Conservation (phyloP, 1,140 invertebrate genomes). For the Batillaria attramentaria region DNA sequence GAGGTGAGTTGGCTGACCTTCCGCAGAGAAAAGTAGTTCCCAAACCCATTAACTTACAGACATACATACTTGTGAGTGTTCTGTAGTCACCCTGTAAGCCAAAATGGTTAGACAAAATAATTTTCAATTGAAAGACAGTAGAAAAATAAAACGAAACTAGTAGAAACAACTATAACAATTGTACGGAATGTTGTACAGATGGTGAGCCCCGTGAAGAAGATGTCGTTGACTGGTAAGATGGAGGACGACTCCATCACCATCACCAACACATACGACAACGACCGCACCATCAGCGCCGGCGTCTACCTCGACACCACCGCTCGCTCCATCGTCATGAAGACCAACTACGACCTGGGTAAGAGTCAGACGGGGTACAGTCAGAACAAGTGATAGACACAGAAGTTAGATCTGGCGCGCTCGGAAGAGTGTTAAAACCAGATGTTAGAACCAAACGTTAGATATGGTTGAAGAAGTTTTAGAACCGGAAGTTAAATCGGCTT, state of each 20-base stretch:
- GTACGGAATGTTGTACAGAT: constrained; percentile 34
- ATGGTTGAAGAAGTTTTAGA: no score
- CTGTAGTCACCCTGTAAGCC: neutral
- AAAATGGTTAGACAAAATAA: neutral
- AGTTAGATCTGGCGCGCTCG: no score
- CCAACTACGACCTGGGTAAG: constrained; percentile 51
- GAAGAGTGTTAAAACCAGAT: no score
- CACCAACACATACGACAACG: constrained; percentile 42
- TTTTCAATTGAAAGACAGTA: neutral
- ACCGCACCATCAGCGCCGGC: constrained; percentile 31
- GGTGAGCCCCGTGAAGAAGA: constrained; percentile 47
- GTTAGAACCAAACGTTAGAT: no score
- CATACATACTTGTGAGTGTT: no score
- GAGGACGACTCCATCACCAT: constrained; percentile 42
- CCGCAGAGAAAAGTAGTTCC: no score
- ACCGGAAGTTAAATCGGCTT: no score
- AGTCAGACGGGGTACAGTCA: no score
- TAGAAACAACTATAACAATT: neutral
- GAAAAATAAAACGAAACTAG: neutral
- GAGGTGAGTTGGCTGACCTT: constrained; percentile 45
- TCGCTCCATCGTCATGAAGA: constrained; percentile 38
- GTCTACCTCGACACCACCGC: constrained; percentile 40
- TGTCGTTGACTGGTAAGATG: constrained; percentile 42
- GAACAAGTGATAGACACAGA: no score
- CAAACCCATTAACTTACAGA: no score